phyloP scores from a whole-genome alignment of 2,888 invertebrate species.

The Cephus sareptanus region DNA sequence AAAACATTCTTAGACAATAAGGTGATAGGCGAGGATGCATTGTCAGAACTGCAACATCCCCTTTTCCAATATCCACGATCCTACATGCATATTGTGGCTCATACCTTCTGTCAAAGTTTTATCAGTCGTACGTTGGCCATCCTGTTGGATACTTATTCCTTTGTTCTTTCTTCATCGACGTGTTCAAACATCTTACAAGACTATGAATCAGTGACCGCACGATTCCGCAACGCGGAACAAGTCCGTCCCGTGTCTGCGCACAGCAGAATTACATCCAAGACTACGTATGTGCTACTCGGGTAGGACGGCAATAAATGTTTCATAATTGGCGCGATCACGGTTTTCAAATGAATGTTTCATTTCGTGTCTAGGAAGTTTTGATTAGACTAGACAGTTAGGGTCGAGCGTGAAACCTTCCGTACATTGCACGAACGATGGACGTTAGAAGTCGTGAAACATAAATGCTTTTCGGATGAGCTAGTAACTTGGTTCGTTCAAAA shows the following conservation, averaged over 20 bases:
- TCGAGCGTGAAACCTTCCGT: conserved; percentile 1
- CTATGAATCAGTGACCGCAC: neutral
- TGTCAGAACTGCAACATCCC: neutral
- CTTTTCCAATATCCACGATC: neutral
- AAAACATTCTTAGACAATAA: neutral
- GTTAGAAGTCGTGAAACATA: conserved; percentile 24
- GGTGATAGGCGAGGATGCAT: neutral
- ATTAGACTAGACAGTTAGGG: conserved; percentile 39
- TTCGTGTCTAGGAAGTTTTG: conserved; percentile 51
- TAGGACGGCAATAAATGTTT: conserved; percentile 35
- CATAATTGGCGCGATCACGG: conserved; percentile 37
- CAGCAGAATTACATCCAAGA: neutral
- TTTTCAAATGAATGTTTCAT: conserved; percentile 41
- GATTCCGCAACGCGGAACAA: neutral
- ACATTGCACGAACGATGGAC: conserved; percentile 38
- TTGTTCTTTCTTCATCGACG: neutral
- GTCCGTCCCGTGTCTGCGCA: too few relatives aligned
- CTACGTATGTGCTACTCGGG: neutral
- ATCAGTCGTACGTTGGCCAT: neutral
- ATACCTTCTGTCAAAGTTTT: neutral
- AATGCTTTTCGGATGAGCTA: neutral
- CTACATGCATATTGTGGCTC: neutral
- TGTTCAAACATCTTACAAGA: neutral
- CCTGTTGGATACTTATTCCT: neutral
- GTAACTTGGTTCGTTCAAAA: neutral